Percentiles rank a stretch among this genome's conserved stretches.
Conservation (phyloP, 2,797 vertebrate species). For the Masticophis lateralis region DNA sequence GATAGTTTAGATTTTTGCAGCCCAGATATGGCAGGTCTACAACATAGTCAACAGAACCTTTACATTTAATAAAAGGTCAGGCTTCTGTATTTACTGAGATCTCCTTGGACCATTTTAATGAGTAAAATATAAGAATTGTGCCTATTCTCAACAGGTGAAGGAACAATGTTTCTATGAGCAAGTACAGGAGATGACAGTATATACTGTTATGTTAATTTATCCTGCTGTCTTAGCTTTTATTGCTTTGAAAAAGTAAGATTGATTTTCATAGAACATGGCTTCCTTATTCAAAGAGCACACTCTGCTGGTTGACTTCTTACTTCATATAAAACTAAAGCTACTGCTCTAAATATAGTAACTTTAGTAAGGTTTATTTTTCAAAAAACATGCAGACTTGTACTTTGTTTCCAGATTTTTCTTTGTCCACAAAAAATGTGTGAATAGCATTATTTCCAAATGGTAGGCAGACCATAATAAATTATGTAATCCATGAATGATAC, state of each 20-base stretch:
- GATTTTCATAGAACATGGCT: not conserved
- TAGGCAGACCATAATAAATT: not conserved
- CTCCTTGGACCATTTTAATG: not conserved
- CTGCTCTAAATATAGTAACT: not conserved
- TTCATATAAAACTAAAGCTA: not conserved
- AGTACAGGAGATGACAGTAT: not conserved
- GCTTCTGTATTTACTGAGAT: not conserved
- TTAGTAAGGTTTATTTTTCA: not conserved
- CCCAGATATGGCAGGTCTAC: not conserved
- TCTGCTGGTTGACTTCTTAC: not conserved
- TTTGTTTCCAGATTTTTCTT: not conserved
- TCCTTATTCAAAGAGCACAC: slow-evolving; percentile 1
- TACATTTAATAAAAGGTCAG: not conserved
- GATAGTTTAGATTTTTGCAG: not conserved
- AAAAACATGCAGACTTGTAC: not conserved
- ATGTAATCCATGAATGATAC: not conserved
- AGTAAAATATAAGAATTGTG: not conserved
- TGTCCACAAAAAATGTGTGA: not conserved
- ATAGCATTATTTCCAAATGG: not conserved
- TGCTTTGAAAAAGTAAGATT: not conserved
- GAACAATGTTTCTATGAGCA: not conserved
- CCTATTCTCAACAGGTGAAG: not conserved
- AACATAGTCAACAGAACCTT: not conserved
- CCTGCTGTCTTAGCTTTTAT: not conserved
- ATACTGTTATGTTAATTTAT: not conserved